These are phyloP conservation scores for Barbus barbus DNA, from an alignment of 2,113 vertebrate species.

Conservation along the genomic window DNA sequence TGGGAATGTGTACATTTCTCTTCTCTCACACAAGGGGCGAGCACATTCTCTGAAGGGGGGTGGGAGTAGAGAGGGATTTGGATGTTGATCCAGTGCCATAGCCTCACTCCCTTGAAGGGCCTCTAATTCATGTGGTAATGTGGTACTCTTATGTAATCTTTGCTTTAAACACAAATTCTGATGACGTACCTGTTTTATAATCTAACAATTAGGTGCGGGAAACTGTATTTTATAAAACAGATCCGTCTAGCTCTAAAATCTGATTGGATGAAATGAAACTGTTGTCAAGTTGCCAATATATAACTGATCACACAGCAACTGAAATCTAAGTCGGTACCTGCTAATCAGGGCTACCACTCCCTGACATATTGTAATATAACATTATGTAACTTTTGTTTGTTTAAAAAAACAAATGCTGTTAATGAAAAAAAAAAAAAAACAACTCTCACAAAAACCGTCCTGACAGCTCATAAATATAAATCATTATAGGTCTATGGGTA, in stretches of 20 bases:
- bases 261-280: not conserved
- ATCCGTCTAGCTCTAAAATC: not conserved
- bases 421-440: not conserved
- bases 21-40: slow-evolving; percentile 51
- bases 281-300: not conserved
- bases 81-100: not conserved
- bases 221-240: not conserved
- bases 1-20: slow-evolving; percentile 29
- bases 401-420: not conserved
- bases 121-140: not conserved
- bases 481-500: no score
- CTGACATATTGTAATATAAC: not conserved
- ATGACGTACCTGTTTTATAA: not conserved
- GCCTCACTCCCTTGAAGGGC: not conserved
- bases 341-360: not conserved
- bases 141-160: not conserved
- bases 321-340: not conserved
- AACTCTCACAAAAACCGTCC: no score
- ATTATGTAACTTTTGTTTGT: not conserved
- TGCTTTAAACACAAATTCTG: not conserved
- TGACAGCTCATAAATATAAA: no score
- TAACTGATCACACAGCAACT: not conserved
- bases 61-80: not conserved
- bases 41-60: not conserved
- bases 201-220: not conserved